phyloP scores from a whole-genome alignment of 2,888 invertebrate species.

The Ametastegia equiseti region DNA sequence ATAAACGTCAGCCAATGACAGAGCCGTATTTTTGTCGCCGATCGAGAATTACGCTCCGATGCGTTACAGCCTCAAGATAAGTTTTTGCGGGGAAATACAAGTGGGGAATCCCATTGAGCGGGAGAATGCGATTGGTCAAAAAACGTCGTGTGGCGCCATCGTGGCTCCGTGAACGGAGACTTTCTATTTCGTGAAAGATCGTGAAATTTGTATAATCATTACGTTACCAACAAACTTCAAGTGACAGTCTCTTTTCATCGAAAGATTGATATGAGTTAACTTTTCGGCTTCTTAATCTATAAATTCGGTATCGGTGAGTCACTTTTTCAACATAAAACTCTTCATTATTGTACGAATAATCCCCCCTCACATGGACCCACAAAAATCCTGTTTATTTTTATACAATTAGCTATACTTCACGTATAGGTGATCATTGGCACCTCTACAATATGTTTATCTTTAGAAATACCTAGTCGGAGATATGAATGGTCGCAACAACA shows the following conservation, averaged over 20 bases:
- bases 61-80: background rate
- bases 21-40: no score
- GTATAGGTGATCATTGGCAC: slow-evolving; percentile 40
- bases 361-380: background rate
- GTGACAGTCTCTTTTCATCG: slow-evolving; percentile 15
- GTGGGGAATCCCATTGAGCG: background rate
- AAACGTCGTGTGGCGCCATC: slow-evolving; percentile 48
- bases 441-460: slow-evolving; percentile 49
- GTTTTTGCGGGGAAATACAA: background rate
- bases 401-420: background rate
- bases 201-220: slow-evolving; percentile 26
- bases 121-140: slow-evolving; percentile 17
- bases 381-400: slow-evolving; percentile 29
- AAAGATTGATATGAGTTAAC: background rate
- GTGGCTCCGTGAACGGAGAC: slow-evolving; percentile 47
- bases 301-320: background rate
- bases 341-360: background rate
- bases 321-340: background rate
- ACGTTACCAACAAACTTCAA: slow-evolving; percentile 41
- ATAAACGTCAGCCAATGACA: no score
- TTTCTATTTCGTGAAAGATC: background rate
- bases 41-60: no score
- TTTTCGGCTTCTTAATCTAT: background rate
- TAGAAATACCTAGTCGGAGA: slow-evolving; percentile 38
- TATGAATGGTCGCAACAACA: slow-evolving; percentile 25